These are phyloP conservation scores for Antennarius maculatus DNA, from an alignment of 2,797 vertebrate genomes.

Conservation along the genomic window DNA sequence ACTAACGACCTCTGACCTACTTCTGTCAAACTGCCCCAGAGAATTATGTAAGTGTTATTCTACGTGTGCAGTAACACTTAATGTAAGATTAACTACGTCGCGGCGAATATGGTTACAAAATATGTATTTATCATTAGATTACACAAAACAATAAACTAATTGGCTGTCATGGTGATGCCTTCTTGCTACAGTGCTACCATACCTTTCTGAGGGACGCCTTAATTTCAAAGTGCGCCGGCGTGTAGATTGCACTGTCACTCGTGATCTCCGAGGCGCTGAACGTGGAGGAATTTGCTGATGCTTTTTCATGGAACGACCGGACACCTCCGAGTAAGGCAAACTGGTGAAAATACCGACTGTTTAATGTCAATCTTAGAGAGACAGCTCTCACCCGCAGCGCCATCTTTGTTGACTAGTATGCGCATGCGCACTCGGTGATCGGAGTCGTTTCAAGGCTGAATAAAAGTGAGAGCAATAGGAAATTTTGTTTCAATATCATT, in stretches of 20 bases:
- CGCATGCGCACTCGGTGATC: conserved; percentile 68
- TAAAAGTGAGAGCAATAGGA: no score
- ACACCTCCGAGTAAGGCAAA: conserved; percentile 26
- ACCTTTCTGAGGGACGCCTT: conserved; percentile 83
- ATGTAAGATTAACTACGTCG: not conserved
- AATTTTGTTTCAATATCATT: no score
- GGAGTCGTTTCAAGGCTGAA: no score
- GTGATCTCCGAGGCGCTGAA: conserved; percentile 17
- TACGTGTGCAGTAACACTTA: no score
- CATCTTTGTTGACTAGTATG: conserved; percentile 56
- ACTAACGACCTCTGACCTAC: conserved; percentile 60
- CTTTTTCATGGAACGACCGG: conserved; percentile 64
- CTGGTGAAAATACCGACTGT: conserved; percentile 30
- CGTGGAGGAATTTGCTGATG: conserved; percentile 60
- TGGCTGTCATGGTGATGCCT: not conserved
- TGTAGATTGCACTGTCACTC: conserved; percentile 68
- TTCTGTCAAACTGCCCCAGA: conserved; percentile 20
- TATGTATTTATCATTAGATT: not conserved
- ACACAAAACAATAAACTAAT: not conserved
- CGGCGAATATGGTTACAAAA: not conserved
- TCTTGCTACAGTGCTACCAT: conserved; percentile 42
- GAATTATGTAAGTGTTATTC: no score
- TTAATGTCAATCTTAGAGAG: conserved; percentile 17
- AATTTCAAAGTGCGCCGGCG: conserved; percentile 74
- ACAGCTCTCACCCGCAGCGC: conserved; percentile 49